A percentile compares a stretch with the other conserved stretches of the same genome.
phyloP scores from a whole-genome alignment of 2,888 invertebrate species.

The Amiota communis region DNA sequence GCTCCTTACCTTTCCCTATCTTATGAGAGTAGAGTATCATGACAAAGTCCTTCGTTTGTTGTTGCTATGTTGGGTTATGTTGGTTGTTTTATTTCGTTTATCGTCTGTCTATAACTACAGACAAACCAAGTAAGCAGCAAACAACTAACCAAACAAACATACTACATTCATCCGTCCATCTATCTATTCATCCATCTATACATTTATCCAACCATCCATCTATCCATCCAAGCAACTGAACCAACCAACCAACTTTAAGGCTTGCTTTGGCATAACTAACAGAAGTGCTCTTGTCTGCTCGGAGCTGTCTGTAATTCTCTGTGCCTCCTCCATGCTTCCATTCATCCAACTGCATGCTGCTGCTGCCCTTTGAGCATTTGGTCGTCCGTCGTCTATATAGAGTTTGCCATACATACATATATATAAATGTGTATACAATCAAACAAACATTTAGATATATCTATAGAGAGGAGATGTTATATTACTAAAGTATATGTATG shows the following conservation, averaged over 20 bases:
- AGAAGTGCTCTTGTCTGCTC: constrained; percentile 59
- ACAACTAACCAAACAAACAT: constrained; percentile 26
- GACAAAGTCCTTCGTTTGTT: too few species aligned
- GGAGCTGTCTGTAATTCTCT: constrained; percentile 47
- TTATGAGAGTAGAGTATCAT: too few species aligned
- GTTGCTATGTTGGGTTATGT: too few species aligned
- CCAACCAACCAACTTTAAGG: constrained; percentile 25
- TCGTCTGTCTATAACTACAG: constrained; percentile 44
- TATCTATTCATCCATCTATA: constrained; percentile 34
- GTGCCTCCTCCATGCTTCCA: constrained; percentile 36
- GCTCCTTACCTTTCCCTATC: too few species aligned
- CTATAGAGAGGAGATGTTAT: too few species aligned
- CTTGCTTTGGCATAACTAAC: constrained; percentile 28
- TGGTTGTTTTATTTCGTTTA: neutral
- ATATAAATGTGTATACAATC: constrained; percentile 46
- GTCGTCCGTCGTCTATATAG: constrained; percentile 1
- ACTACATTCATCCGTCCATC: constrained; percentile 32
- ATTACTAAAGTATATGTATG: too few species aligned
- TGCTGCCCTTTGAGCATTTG: neutral
- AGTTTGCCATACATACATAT: neutral
- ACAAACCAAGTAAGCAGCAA: constrained; percentile 44
- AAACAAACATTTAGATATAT: neutral
- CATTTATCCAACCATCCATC: constrained; percentile 39
- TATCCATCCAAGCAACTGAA: constrained; percentile 36
- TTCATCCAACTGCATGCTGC: constrained; percentile 8